These are phyloP conservation scores for Peromyscus attwateri DNA, from an alignment of 2,797 vertebrate genomes.

Conservation along the genomic window DNA sequence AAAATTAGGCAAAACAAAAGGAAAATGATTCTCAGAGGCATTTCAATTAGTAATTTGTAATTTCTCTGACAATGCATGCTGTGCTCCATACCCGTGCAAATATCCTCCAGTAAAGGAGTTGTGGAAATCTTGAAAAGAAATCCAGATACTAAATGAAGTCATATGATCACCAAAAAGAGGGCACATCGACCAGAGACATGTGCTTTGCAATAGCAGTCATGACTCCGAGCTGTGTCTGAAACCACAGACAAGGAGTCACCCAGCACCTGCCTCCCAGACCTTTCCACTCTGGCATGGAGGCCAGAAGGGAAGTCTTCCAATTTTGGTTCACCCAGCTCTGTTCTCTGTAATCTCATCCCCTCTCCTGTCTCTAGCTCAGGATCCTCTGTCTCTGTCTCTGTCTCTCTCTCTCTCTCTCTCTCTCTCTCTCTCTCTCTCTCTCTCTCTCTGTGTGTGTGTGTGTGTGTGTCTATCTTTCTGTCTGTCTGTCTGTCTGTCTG, in stretches of 20 bases:
- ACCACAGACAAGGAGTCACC: conserved; percentile 66
- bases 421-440: neutral
- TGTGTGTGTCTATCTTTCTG: neutral
- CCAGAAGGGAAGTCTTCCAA: conserved; percentile 66
- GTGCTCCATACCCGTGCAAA: conserved; percentile 45
- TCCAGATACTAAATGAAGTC: conserved; percentile 41
- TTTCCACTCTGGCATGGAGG: conserved; percentile 70
- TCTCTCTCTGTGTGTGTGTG: conserved; percentile 16
- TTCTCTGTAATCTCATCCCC: neutral
- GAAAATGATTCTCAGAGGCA: conserved; percentile 78
- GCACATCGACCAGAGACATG: conserved; percentile 67
- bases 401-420: neutral
- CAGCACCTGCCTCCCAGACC: neutral
- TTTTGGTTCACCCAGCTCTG: neutral
- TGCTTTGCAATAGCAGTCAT: neutral
- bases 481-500: neutral
- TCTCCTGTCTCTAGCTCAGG: conserved; percentile 29
- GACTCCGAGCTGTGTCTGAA: neutral
- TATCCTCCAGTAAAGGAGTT: conserved; percentile 58
- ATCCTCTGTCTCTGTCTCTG: neutral
- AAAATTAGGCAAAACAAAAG: conserved; percentile 85
- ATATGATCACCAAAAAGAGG: neutral
- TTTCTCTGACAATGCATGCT: conserved; percentile 73
- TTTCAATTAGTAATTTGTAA: conserved; percentile 84
- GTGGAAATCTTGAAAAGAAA: conserved; percentile 74